A percentile compares a stretch with the other conserved stretches of the same genome.
phyloP scores from a whole-genome alignment of 1,140 invertebrate species.

The Leptinotarsa defecta region DNA sequence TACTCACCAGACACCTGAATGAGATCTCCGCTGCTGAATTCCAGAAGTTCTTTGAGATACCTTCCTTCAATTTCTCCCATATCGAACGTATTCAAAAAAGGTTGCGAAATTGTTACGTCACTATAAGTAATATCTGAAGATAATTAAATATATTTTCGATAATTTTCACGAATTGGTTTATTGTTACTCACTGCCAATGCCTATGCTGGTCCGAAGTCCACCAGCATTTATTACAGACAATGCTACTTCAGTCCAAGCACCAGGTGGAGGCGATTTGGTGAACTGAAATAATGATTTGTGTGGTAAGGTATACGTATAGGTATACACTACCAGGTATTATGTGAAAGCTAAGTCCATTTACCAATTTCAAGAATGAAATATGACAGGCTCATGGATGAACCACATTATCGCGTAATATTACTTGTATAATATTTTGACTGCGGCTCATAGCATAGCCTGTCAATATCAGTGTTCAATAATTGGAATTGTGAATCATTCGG shows the following conservation, averaged over 20 bases:
- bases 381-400: too few species aligned
- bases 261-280: constrained; percentile 49
- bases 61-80: constrained; percentile 60
- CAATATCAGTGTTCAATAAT: neutral
- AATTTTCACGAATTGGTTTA: neutral
- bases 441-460: too few species aligned
- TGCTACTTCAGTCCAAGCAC: constrained; percentile 69
- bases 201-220: constrained; percentile 67
- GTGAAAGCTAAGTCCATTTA: neutral
- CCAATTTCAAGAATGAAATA: too few species aligned
- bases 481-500: neutral
- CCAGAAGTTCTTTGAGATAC: constrained; percentile 59
- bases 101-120: constrained; percentile 60
- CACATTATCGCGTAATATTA: too few species aligned
- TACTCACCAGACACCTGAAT: constrained; percentile 57
- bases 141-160: neutral
- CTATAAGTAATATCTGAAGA: constrained; percentile 58
- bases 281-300: constrained; percentile 47
- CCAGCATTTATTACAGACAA: constrained; percentile 74
- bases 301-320: neutral
- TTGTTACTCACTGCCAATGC: constrained; percentile 56
- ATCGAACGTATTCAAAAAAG: constrained; percentile 64
- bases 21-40: constrained; percentile 56
- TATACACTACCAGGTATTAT: neutral
- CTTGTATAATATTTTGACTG: too few species aligned